Base-by-base conservation (phyloP, 2,113 vertebrate genomes). In the Tragelaphus imberbis region DNA sequence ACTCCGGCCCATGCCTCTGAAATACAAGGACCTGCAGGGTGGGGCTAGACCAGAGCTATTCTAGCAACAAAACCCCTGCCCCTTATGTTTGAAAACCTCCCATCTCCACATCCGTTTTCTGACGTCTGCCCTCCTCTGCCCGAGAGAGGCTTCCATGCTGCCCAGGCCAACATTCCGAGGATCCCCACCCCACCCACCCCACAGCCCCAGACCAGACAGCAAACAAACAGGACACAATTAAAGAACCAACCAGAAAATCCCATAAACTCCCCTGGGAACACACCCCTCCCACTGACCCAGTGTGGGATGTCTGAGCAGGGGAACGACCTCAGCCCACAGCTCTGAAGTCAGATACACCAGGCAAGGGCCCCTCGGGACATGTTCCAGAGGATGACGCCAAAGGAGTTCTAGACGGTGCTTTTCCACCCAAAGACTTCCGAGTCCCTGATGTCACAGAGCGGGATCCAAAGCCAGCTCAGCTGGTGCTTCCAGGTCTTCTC, bases 161-260 rank as follows among this genome's bases (percentile, higher is more conserved):
- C 86, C 87, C 94, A 80, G 84, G 90, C 90, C 80, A 51, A 87
- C 92, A 95, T 97, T 96, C 98, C n/a, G 3, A 97, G 97, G 95
- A 90, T 97, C 92, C 63, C 80, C 61, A 81, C 90, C 88, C 91
- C 88, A 81, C 88, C 96, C 95, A 95, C 86, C 53, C 63, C 89
- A 71, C 33, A 33, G 1, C 59, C 80, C 92, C 94, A 98, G 97
- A 98, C 98, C 96, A 98, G 97, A 98, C 97, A 97, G 97, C 97
- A 98, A 98, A 98, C 97, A 98, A 97, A 98, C 97, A 97, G 92
- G 49, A 93, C 92, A 44, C 44, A 23, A 93, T 84, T 86, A 95
- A 94, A 97, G 87, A 89, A 65, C 92, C 94, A 92, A 97, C 80
- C 80, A 93, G 94, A 97, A 93, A 97, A 90, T 51, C 96, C 95